A percentile compares a stretch with the other conserved stretches of the same genome.
Evolutionary conservation across 2,797 vertebrate genomes (phyloP).

Genomic region (Petrocephalus sullivani): DNA sequence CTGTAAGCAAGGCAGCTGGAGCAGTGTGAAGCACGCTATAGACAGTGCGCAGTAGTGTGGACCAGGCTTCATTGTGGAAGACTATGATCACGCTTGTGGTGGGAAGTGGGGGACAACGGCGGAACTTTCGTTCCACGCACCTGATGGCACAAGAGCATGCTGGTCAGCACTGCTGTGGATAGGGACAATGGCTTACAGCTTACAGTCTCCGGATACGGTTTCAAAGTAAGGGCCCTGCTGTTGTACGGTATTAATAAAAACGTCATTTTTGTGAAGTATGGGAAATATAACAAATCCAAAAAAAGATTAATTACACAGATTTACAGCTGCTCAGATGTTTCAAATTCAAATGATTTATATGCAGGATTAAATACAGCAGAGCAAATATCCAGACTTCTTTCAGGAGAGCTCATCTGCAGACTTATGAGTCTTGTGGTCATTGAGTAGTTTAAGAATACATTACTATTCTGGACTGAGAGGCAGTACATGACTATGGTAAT

Average conservation of each 20-base stretch:
- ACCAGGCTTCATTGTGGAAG: conserved; percentile 95
- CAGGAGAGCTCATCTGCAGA: background rate
- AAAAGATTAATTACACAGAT: background rate
- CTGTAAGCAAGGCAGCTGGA: conserved; percentile 75
- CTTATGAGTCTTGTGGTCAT: background rate
- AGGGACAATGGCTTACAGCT: background rate
- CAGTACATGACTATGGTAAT: background rate
- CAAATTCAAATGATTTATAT: background rate
- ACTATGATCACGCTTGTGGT: conserved; percentile 87
- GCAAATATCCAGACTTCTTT: background rate
- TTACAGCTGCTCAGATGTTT: background rate
- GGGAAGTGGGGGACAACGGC: conserved; percentile 76
- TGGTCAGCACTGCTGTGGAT: background rate
- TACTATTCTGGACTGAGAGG: background rate
- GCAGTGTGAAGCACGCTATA: conserved; percentile 82
- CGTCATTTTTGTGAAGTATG: background rate
- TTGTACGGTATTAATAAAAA: background rate
- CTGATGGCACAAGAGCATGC: conserved; percentile 49
- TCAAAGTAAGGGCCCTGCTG: background rate
- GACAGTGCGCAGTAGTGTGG: conserved; percentile 84
- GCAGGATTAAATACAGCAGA: background rate
- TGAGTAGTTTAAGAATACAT: background rate
- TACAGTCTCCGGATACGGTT: background rate
- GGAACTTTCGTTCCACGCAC: conserved; percentile 82
- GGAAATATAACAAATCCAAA: background rate